Evolutionary conservation across 2,797 vertebrate genomes (phyloP), one percentile per base, ranked within the genome.

Genomic region (Champsocephalus esox): DNA sequence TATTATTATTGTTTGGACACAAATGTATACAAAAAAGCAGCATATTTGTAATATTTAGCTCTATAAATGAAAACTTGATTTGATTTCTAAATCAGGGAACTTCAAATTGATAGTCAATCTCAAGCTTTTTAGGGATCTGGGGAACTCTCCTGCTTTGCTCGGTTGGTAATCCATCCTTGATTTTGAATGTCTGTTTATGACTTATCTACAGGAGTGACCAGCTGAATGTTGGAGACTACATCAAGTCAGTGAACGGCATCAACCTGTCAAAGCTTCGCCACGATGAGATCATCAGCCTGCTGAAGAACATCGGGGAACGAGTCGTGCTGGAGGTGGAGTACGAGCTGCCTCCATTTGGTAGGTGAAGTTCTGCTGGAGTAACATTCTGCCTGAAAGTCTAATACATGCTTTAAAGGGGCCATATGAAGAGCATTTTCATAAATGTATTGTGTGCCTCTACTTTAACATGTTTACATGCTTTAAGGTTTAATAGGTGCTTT

Each of bases 261-360:
- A 98, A 96, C 90, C 87, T 99, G 92, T 96, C 96, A 62, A 96
- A 97, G 91, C 96, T 99, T 63, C 95, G 97, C 28, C 98, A 99
- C 0, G 98, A 99, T 0, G 98, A 99, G 93, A 99, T 99, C 84
- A 98, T 99, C 92, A 97, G 97, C 85, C 92, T 99, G 68, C 93
- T 99, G 92, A 99, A 97, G 92, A 99, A 99, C 5, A 98, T 99
- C 49, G 98, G 98, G 10, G 97, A 99, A 90, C 94, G 97, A 38
- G 98, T 99, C 59, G 96, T 98, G 89, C 96, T 99, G 93, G 98
- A 99, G 88, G 98, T 99, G 56, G 97, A 99, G 89, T 99, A 99
- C 0, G 97, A 99, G 84, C 95, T 99, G 76, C 97, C 97, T 0
- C 95, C 95, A 3, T 95, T 95, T 0, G 96, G 98, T 99, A 82